Base-by-base conservation (phyloP, 2,888 invertebrate genomes). In the Acrocera orbiculus region DNA sequence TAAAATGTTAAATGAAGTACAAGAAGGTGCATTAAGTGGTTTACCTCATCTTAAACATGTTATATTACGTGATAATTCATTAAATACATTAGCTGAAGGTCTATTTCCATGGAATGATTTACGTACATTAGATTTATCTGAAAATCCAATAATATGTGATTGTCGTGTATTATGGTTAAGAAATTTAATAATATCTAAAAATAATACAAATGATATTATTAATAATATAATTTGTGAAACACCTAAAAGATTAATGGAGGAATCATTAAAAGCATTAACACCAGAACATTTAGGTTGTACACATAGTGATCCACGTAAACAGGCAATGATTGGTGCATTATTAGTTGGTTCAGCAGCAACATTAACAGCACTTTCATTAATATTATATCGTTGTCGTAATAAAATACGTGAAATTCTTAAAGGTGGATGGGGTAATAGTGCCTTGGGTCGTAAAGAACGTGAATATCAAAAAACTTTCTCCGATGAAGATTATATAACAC, bases 381-480 rank as follows among this genome's bases (percentile, higher is more conserved):
- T 85, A 29, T 61, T 83, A 40, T 86, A 82, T 56, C 68, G 78
- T 47, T 86, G 81, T 53, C 70, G 86, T 19, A 74, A 79, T 42
- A 73, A 76, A 49, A 58, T 87, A 46, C 74, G 80, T 27, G 83
- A 83, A 50, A 74, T 78, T 35, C 64, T 87, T 36, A 85, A 85
- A 54, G 83, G 73, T 22, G 53, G 57, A 16, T 59, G 59, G 56
- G 57, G 58, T 32, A 58, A 58, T 40, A 59, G 58, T 4, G 57
- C 61, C 4, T 41, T 61, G 29, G 61, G 60, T 0, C 69, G 81
- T 25, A 85, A 85, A 53, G 83, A 85, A 58, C 76, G 82, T 45
- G 85, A 86, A 54, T 86, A 86, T 58, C 83, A 85, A 56, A 85
- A 86, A 62, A 85, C 85, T 4, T 83, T 81, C 54, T 81, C 82